Evolutionary conservation across 2,113 vertebrate genomes (phyloP).

Genomic region (Meriones unguiculatus): DNA sequence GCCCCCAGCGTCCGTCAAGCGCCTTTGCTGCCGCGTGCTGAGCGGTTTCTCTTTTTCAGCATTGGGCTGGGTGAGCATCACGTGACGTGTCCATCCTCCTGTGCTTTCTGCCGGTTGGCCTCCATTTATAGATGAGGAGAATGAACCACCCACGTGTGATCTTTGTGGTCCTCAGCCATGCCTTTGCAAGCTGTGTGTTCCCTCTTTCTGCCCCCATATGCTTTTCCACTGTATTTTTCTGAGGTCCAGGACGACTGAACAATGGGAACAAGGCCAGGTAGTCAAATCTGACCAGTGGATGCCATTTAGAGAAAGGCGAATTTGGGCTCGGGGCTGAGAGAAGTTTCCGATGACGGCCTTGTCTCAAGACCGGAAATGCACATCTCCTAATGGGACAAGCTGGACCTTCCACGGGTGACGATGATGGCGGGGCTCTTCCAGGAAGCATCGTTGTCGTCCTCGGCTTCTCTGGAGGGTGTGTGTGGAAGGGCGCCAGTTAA

Average conservation of each 20-base stretch:
- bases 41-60: neutral
- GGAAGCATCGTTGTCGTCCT: accelerated
- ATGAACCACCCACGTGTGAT: neutral
- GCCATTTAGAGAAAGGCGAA: neutral
- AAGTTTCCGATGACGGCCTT: neutral
- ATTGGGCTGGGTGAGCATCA: too few relatives aligned
- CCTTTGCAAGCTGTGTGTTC: neutral
- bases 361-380: neutral
- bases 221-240: neutral
- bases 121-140: neutral
- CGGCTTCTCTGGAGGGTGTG: neutral
- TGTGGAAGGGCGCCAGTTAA: neutral
- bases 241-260: too few relatives aligned
- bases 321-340: neutral
- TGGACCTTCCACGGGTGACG: neutral
- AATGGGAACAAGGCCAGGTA: neutral
- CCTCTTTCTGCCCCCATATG: neutral
- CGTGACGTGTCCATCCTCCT: neutral
- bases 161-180: neutral
- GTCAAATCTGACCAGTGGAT: neutral
- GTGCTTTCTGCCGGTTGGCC: too few relatives aligned
- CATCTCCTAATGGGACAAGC: neutral
- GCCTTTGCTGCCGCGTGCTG: accelerated
- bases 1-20: neutral
- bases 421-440: neutral